Base-by-base conservation (phyloP, 2,113 vertebrate species). In the Phaetusa simplex region DNA sequence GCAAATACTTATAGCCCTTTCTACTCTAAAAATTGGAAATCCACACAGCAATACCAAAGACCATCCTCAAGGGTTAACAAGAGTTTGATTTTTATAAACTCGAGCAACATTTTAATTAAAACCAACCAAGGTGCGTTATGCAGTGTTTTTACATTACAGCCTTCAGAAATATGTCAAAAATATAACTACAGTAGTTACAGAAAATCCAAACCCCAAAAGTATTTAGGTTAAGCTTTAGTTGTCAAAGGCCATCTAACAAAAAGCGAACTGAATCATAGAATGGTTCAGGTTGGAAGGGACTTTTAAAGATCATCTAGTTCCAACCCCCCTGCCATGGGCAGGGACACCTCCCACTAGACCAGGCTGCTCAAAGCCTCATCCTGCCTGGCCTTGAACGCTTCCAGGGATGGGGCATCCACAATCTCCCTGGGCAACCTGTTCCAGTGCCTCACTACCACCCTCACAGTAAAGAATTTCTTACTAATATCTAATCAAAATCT, bases 61-160 rank as follows among this genome's bases (percentile, higher is more conserved):
- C 12, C 6, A 82, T 64, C 18, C 23, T 56, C 26, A 12, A 11
- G 9, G 3, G 18, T 23, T 72, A 45, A 6, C 5, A 38, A 34
- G 6, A 52, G 8, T 52, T 70, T 40, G 16, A 47, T 56, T 79
- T 82, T 82, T 27, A 58, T 21, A 26, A 79, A 76, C 20, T 69
- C 0, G 0, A 92, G 24, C 16, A 62, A 19, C 4, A 22, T 69
- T 65, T 84, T 42, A 55, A 36, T 38, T 73, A 64, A 80, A 82
- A 47, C 2, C 27, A 79, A 12, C 1, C 3, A 26, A 45, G 2
- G 3, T 32, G 74, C 69, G 7, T 12, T 47, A 23, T 7, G 3
- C 12, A 2, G 0, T 24, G 6, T 15, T 95, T 73, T 83, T 32
- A 73, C 11, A 36, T 64, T 14, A 72, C 21, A 43, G 40, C 9